Evolutionary conservation across 2,113 vertebrate species (phyloP), one percentile per base, ranked within the genome.

Genomic region (Dasypus novemcinctus): DNA sequence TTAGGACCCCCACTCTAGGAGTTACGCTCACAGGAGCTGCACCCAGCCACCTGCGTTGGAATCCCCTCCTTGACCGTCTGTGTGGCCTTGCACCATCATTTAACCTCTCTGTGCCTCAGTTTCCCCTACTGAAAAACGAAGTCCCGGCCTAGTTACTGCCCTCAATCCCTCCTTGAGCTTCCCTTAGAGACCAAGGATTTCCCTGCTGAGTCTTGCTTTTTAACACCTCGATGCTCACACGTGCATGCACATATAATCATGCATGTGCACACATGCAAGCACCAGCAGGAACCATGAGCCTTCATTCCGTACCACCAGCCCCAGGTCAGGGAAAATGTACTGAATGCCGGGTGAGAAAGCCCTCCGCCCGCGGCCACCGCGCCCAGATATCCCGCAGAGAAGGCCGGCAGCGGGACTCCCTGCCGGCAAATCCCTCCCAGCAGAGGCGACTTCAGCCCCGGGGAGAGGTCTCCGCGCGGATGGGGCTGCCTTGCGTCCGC

Each of bases 11-110:
- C 2, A 25, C 31, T 5, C 0, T 63, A 29, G 15, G 8, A 13
- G 41, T 0, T 3, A 33, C 1, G 43, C 8, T 71, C 13, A 1
- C 41, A 31, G 9, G n/a, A 9, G 52, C 54, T 38, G 3, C n/a
- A 15, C 10, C 27, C 68, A 82, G 4, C 52, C 5, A 2, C 23
- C 14, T 92, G 38, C 12, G 43, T 43, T 69, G 20, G 4, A 46
- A 87, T 59, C 25, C 61, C 66, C 63, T 23, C 20, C 61, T 81
- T 72, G n/a, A 75, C 5, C 38, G 66, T 21, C 75, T 25, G 4
- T 49, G 4, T 23, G 10, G 23, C 31, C 49, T 76, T 18, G 38
- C 59, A 46, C 52, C 69, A 33, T 12, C 68, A 38, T 9, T 23
- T 71, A 23, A 38, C 20, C 18, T 71, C 36, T 38, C 64, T 29